Base-by-base conservation (phyloP, 2,888 invertebrate species). In the Thereva unica region DNA sequence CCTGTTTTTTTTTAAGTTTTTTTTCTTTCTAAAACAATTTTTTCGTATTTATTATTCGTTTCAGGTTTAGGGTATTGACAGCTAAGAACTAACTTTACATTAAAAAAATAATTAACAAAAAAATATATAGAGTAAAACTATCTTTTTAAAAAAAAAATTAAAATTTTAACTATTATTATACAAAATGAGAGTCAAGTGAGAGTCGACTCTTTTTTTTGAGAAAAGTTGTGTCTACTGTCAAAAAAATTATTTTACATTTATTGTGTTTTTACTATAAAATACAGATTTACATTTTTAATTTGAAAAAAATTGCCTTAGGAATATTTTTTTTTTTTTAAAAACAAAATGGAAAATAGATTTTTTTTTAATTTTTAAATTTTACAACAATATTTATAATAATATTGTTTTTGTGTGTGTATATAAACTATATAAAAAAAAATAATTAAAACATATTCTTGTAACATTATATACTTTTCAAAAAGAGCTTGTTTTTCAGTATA, bases 61-160 rank as follows among this genome's bases (percentile, higher is more conserved):
- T 72, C 74, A 74, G 74, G 73, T 73, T 74, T 73, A 74, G 74
- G 72, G 73, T 72, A 71, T 72, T 74, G 71, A 74, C 74, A 70
- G 70, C 71, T 72, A 73, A 73, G 70, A 73, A 71, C 66, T 72
- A 71, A 70, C 68, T 68, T 67, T 68, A 56, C 63, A 67, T 23
- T 23, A 23, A 23, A 23, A 23, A 23, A 23, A 23, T 23, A 64
- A 50, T 64, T 57, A 61, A 63, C 42, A 63, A 56, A 64, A 40
- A 66, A 57, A 52, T 63, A 66, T 63, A 66, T 23, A 64, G 64
- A 68, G 55, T 52, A 38, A 47, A n/a, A 47, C 37, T 34, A 44
- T 42, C 44, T 44, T 44, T 41, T 8, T 12, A 40, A 40, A 55
- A 10, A 5, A 61, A 61, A 37, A n/a, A n/a, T n/a, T 23, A 1